Conservation (phyloP, 2,113 vertebrate species). For the Polypterus senegalus region DNA sequence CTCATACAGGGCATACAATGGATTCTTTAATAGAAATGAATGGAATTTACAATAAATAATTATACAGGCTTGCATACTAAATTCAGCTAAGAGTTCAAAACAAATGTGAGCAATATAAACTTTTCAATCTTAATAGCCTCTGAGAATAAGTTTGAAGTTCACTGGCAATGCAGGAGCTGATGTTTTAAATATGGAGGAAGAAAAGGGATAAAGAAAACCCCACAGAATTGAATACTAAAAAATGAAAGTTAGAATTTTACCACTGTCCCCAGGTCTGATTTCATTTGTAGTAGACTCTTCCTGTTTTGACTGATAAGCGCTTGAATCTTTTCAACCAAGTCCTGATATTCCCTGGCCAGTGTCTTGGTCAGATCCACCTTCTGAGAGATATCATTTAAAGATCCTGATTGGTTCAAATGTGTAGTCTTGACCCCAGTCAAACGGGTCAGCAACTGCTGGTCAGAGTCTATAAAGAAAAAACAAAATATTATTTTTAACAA, state of each 20-base stretch:
- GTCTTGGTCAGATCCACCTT: slow-evolving; percentile 17
- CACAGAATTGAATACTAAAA: too few relatives aligned
- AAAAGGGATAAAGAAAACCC: background rate
- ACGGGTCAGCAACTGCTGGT: slow-evolving; percentile 43
- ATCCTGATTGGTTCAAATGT: slow-evolving; percentile 31
- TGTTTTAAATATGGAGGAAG: background rate
- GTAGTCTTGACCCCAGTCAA: slow-evolving; percentile 43
- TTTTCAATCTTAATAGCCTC: too few relatives aligned
- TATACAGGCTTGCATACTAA: too few relatives aligned
- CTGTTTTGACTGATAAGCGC: slow-evolving; percentile 45
- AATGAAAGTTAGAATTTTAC: slow-evolving; percentile 29
- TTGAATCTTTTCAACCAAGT: slow-evolving; percentile 35
- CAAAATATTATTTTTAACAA: background rate
- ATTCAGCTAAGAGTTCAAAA: too few relatives aligned
- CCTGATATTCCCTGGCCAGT: slow-evolving; percentile 37
- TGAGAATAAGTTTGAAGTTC: too few relatives aligned
- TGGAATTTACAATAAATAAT: too few relatives aligned
- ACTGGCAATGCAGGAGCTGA: too few relatives aligned
- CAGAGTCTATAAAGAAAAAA: slow-evolving; percentile 34
- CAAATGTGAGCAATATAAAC: too few relatives aligned
- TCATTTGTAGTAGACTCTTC: slow-evolving; percentile 32
- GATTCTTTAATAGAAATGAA: too few relatives aligned
- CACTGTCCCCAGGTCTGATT: slow-evolving; percentile 25
- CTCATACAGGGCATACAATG: too few relatives aligned
- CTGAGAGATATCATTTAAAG: slow-evolving; percentile 41